Evolutionary conservation across 1,140 invertebrate genomes (phyloP), one percentile per base, ranked within the genome.

Genomic region (Druon quercuslanigerum): DNA sequence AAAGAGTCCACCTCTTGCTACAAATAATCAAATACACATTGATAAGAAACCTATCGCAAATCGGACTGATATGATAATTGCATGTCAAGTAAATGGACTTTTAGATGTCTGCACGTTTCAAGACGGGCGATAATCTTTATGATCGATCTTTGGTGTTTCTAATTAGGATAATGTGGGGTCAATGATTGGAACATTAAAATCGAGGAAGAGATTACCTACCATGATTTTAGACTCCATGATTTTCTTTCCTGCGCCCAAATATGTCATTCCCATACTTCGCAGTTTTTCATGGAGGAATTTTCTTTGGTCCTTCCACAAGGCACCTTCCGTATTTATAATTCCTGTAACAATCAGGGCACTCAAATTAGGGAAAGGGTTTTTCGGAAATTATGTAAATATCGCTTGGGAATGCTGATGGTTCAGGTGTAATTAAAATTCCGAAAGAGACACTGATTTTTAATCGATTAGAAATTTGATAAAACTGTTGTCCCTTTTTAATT

Each of bases 241-340:
- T 83, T 95, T 94, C 84, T 96, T 96, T 46, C 96, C 95, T 60
- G 93, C 93, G 50, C 95, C 95, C 89, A 95, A 93, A 86, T 95
- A 95, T 74, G 96, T 97, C 95, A 98, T 97, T 13, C 98, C 98
- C 81, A 99, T 97, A 82, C 96, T 94, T 50, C 97, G 92, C 3
- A 99, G 92, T 75, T 96, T 95, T 78, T 96, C 95, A 83, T 99
- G 96, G 14, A 99, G 92, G 92, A 99, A 99, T 78, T 95, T 94
- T 73, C 98, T 92, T 88, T 99, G 97, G 81, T 96, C 96, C 88
- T 97, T 96, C 98, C 98, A 99, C 83, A 98, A 91, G 75, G 95
- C 94, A 71, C 98, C 98, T 79, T 97, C 96, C 75, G 96, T 96
- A 89, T 98, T 98, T 82, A 98, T 94, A 78, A 98, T 95, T 84